Percentiles rank a stretch among this genome's conserved stretches.
Evolutionary conservation across 2,888 invertebrate species (phyloP).

Genomic region (Eupithecia centaureata): DNA sequence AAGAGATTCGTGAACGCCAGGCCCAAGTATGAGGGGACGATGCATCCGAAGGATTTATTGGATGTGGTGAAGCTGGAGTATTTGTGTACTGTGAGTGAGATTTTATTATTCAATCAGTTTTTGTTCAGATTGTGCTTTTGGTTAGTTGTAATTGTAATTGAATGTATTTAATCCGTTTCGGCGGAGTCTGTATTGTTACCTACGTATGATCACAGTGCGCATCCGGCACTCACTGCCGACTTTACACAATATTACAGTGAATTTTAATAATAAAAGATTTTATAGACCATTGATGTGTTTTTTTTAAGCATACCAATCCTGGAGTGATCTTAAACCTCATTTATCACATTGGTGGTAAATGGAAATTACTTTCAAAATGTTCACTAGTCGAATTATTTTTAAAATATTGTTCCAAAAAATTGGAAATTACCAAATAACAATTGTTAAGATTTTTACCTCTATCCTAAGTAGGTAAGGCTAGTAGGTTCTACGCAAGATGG

Average conservation of each 20-base stretch:
- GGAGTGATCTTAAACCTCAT: too few relatives aligned
- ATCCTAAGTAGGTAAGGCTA: not conserved
- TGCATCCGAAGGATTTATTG: conserved; percentile 60
- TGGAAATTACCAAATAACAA: too few relatives aligned
- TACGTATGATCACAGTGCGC: conserved; percentile 65
- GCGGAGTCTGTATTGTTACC: conserved; percentile 64
- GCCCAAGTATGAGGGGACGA: conserved; percentile 64
- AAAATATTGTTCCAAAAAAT: too few relatives aligned
- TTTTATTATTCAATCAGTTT: conserved; percentile 72
- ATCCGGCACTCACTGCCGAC: conserved; percentile 52
- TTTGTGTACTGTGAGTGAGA: conserved; percentile 72
- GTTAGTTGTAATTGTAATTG: conserved; percentile 65
- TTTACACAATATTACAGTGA: conserved; percentile 76
- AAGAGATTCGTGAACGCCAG: conserved; percentile 62
- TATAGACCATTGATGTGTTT: conserved; percentile 67
- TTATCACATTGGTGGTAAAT: too few relatives aligned
- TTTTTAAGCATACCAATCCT: not conserved
- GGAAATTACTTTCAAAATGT: too few relatives aligned
- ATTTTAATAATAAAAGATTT: conserved; percentile 79
- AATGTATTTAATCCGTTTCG: conserved; percentile 59
- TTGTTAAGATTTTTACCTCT: not conserved
- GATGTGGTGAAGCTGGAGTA: conserved; percentile 72
- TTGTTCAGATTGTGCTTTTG: conserved; percentile 69
- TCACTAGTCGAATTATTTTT: too few relatives aligned
- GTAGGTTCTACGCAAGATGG: not conserved